Conservation (phyloP, 2,888 invertebrate genomes). For the Oligia strigilis region DNA sequence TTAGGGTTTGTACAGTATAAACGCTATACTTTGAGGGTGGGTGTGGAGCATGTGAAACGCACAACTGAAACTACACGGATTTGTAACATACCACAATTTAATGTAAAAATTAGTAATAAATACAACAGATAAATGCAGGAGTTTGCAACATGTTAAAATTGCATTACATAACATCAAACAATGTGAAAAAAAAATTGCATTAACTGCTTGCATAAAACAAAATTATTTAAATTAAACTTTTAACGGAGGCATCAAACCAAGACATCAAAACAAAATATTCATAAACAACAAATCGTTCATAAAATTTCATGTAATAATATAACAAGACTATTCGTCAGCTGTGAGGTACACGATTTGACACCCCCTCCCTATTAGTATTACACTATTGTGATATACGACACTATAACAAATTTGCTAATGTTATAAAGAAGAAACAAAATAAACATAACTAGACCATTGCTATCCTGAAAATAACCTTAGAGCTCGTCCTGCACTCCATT, state of each 20-base stretch:
- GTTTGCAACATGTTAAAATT: slow-evolving; percentile 91
- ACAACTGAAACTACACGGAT: slow-evolving; percentile 90
- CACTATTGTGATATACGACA: slow-evolving; percentile 90
- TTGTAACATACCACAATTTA: slow-evolving; percentile 93
- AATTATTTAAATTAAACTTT: slow-evolving; percentile 89
- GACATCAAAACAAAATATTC: slow-evolving; percentile 87
- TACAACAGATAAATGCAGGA: slow-evolving; percentile 93
- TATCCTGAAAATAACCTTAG: slow-evolving; percentile 88
- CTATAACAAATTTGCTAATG: slow-evolving; percentile 91
- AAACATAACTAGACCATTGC: slow-evolving; percentile 90
- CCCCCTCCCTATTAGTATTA: slow-evolving; percentile 89
- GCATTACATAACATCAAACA: slow-evolving; percentile 91
- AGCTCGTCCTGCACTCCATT: slow-evolving; percentile 90
- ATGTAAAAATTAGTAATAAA: slow-evolving; percentile 94
- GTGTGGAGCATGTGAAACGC: slow-evolving; percentile 83
- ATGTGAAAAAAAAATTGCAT: slow-evolving; percentile 91
- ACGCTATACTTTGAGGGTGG: slow-evolving; percentile 75
- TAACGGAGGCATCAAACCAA: slow-evolving; percentile 91
- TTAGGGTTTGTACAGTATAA: slow-evolving; percentile 64
- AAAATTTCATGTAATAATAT: slow-evolving; percentile 89
- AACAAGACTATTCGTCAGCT: slow-evolving; percentile 83
- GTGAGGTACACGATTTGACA: slow-evolving; percentile 89
- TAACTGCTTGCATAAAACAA: slow-evolving; percentile 91
- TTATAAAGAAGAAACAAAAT: slow-evolving; percentile 87
- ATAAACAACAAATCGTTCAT: slow-evolving; percentile 89